phyloP scores from a whole-genome alignment of 1,140 invertebrate species.

The Bradysia coprophila region DNA sequence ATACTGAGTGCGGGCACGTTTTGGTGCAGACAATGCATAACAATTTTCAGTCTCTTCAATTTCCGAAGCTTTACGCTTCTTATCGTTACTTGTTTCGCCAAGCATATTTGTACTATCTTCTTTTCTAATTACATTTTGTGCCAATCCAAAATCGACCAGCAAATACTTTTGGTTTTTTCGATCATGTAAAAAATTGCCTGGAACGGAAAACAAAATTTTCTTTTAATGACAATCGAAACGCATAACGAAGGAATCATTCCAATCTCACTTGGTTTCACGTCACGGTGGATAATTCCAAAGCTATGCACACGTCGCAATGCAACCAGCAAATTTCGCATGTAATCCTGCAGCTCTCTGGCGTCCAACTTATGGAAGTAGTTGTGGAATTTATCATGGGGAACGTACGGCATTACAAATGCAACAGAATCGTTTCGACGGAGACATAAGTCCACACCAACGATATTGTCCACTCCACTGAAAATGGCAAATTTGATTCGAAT shows the following conservation, averaged over 20 bases:
- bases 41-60: neutral
- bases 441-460: constrained; percentile 63
- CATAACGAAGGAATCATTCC: too few relatives aligned
- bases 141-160: constrained; percentile 79
- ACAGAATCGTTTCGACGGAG: constrained; percentile 60
- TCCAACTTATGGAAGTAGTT: constrained; percentile 57
- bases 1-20: too few relatives aligned
- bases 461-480: constrained; percentile 61
- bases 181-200: constrained; percentile 82
- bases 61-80: neutral
- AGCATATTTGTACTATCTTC: neutral
- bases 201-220: too few relatives aligned
- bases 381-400: constrained; percentile 50
- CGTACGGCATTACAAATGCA: constrained; percentile 80
- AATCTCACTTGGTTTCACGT: constrained; percentile 90
- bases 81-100: neutral
- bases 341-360: constrained; percentile 49
- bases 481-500: constrained; percentile 17
- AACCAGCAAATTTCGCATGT: constrained; percentile 65
- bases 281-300: constrained; percentile 74
- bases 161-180: constrained; percentile 47
- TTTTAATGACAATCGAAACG: too few relatives aligned
- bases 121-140: constrained; percentile 29
- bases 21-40: neutral
- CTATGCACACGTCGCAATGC: constrained; percentile 66